Evolutionary conservation across 2,888 invertebrate species (phyloP), one percentile per base, ranked within the genome.

Genomic region (Lymantria monacha): DNA sequence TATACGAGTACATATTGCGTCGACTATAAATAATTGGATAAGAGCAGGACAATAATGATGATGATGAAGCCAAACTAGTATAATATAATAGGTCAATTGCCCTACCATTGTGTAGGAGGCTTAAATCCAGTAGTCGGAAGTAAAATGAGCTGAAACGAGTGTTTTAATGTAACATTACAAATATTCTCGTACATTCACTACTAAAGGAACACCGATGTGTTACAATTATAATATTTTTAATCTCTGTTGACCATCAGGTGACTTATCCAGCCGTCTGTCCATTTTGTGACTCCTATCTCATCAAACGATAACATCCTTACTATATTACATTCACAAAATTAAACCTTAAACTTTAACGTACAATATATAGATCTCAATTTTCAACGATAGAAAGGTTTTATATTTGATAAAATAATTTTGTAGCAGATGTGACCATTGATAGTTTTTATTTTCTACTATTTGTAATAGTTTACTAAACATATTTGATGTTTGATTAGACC

Each of bases 161-260:
- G n/a, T n/a, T n/a, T n/a, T n/a, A n/a, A n/a, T n/a, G n/a, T n/a
- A n/a, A n/a, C n/a, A n/a, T n/a, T n/a, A n/a, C n/a, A n/a, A n/a
- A n/a, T n/a, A n/a, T n/a, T n/a, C n/a, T n/a, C n/a, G n/a, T n/a
- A 36, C 36, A 3, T 36, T 11, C 36, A 36, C 22, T 3, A 5
- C 5, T 22, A 33, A 33, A 33, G 9, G 10, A 33, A 33, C 33
- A 33, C 33, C 5, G 33, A 33, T 33, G 13, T 41, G 41, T 42
- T 46, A 43, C 47, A 41, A 53, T 61, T 59, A 59, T 57, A 65
- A 57, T 61, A 53, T 48, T 36, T 3, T 10, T 57, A 48, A 65
- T 65, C 65, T 55, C 40, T 44, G 49, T n/a, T 60, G 57, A 62
- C 57, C 57, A 65, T 65, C 65, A 55, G 43, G 57, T 60, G 57